Conservation (phyloP, 2,113 vertebrate genomes). For the Cardinalis cardinalis region DNA sequence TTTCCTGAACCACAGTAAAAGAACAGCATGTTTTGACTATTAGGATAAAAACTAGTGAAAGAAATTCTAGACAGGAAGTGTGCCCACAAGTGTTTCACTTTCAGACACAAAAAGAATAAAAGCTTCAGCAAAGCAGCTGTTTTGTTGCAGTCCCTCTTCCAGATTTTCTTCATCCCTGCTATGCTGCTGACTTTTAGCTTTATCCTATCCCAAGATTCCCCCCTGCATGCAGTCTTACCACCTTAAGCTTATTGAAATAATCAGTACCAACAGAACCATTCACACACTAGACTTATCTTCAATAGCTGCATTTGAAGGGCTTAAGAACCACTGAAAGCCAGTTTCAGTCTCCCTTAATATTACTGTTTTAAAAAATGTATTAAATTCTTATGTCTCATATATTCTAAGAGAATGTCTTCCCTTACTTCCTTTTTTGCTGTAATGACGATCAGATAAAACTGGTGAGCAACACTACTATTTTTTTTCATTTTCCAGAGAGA, state of each 20-base stretch:
- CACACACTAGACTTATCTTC: background rate
- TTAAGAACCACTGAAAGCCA: background rate
- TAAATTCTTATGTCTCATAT: background rate
- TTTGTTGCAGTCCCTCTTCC: background rate
- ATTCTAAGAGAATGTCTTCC: background rate
- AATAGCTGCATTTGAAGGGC: background rate
- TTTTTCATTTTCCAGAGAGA: slow-evolving; percentile 2
- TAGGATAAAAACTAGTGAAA: background rate
- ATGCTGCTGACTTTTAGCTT: background rate
- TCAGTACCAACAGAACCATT: background rate
- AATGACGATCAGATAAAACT: background rate
- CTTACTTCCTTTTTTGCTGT: background rate
- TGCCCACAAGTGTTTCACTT: background rate
- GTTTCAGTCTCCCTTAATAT: background rate
- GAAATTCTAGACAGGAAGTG: background rate
- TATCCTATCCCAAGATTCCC: background rate
- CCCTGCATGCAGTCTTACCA: background rate
- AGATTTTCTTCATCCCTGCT: background rate
- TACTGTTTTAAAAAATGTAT: background rate
- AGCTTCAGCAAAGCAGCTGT: background rate
- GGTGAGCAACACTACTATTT: background rate
- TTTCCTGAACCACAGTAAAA: background rate
- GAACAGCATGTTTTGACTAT: background rate
- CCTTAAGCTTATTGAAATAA: background rate
- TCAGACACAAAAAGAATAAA: background rate